Conservation (phyloP, 2,888 invertebrate species). For the Clusia tigrina region DNA sequence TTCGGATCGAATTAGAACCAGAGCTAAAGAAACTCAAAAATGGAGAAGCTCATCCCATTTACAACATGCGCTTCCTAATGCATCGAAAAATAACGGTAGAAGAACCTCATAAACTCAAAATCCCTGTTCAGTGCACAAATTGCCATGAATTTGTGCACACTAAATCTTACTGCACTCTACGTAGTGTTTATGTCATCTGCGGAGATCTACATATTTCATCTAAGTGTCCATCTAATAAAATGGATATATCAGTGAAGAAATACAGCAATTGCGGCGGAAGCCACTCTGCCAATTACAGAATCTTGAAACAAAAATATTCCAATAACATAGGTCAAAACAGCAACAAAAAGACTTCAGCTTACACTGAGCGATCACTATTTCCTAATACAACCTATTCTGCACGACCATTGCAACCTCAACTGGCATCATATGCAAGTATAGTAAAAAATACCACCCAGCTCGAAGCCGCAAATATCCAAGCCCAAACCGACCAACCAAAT, state of each 20-base stretch:
- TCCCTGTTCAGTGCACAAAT: background rate
- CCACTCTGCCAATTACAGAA: background rate
- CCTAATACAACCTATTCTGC: too few species aligned
- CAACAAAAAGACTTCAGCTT: too few species aligned
- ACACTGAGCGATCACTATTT: too few species aligned
- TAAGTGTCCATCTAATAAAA: background rate
- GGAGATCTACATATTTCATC: background rate
- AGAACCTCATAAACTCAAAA: background rate
- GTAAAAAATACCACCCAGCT: too few species aligned
- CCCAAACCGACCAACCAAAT: too few species aligned
- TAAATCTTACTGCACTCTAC: slow-evolving; percentile 7
- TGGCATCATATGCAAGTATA: too few species aligned
- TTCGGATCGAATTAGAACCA: background rate
- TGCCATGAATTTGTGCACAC: slow-evolving; percentile 6
- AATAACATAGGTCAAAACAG: too few species aligned
- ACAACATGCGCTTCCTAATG: background rate
- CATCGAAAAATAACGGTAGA: slow-evolving; percentile 8
- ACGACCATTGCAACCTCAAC: too few species aligned
- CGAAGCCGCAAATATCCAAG: too few species aligned
- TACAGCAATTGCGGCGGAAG: slow-evolving; percentile 4
- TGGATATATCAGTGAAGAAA: background rate
- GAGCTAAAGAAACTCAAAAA: background rate
- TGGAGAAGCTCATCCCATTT: background rate
- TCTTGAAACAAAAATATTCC: too few species aligned
- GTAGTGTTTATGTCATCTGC: slow-evolving; percentile 1